Conservation (phyloP, 1,140 invertebrate species). For the Probaryconus sp. region DNA sequence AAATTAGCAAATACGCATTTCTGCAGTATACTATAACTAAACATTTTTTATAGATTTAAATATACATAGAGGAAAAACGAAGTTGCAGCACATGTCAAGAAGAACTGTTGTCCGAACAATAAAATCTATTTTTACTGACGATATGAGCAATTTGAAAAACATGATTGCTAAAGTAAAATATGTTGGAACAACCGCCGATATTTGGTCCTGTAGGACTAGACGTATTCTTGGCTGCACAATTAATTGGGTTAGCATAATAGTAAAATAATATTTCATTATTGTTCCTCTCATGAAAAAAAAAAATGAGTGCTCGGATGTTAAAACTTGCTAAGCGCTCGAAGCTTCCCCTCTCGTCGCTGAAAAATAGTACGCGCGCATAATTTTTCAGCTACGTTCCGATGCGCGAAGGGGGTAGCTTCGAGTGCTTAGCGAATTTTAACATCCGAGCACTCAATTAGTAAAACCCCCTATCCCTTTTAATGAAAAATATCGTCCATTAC, state of each 20-base stretch:
- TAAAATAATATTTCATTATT: neutral
- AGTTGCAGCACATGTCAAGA: slow-evolving; percentile 1
- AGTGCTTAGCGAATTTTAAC: too few relatives aligned
- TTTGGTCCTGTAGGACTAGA: neutral
- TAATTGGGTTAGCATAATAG: slow-evolving; percentile 2
- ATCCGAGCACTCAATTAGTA: too few relatives aligned
- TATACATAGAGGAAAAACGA: neutral
- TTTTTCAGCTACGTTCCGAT: too few relatives aligned
- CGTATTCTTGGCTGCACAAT: slow-evolving; percentile 6
- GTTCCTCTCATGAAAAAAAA: too few relatives aligned
- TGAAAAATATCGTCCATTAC: too few relatives aligned
- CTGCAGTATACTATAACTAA: too few relatives aligned
- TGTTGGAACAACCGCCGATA: slow-evolving; percentile 8
- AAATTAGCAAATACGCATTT: neutral
- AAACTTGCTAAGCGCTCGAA: too few relatives aligned
- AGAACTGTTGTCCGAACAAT: neutral
- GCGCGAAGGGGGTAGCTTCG: too few relatives aligned
- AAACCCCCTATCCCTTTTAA: too few relatives aligned
- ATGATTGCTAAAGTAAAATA: neutral
- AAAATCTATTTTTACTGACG: neutral
- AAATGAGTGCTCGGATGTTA: too few relatives aligned
- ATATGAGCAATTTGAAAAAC: neutral
- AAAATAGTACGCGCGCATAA: too few relatives aligned
- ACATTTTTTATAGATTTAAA: slow-evolving; percentile 12
- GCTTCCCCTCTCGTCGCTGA: too few relatives aligned